Evolutionary conservation across 2,888 invertebrate species (phyloP).

Genomic region (Leptothorax acervorum): DNA sequence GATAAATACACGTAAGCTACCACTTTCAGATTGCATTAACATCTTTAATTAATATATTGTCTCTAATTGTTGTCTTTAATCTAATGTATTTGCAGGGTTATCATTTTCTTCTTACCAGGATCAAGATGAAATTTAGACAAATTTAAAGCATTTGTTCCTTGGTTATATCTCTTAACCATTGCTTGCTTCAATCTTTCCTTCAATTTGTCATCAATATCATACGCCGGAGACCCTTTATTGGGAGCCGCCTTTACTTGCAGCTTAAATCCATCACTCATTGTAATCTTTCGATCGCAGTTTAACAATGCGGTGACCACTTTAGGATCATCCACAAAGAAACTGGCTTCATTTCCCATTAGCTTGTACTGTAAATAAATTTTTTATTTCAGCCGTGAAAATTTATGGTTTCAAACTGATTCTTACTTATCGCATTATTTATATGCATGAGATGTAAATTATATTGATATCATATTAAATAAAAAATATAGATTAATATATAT

Average conservation of each 20-base stretch:
- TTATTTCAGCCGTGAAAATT: neutral
- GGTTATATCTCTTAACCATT: constrained; percentile 93
- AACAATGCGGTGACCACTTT: constrained; percentile 91
- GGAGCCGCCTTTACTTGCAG: constrained; percentile 87
- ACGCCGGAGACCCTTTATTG: constrained; percentile 72
- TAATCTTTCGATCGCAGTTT: constrained; percentile 89
- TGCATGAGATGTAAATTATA: neutral
- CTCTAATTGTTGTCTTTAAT: neutral
- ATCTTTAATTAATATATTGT: neutral
- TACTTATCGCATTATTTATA: neutral
- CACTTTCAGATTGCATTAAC: neutral
- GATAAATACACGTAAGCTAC: constrained; percentile 42
- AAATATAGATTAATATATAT: neutral
- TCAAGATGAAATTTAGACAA: constrained; percentile 93
- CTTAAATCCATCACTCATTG: constrained; percentile 91
- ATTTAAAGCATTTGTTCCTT: constrained; percentile 91
- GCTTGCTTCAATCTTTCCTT: constrained; percentile 92
- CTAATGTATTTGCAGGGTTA: neutral
- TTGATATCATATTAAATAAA: neutral
- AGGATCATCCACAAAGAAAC: constrained; percentile 93
- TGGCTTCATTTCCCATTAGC: constrained; percentile 88
- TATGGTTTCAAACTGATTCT: neutral
- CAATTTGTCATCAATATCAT: constrained; percentile 89
- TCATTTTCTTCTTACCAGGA: constrained; percentile 86
- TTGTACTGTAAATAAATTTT: constrained; percentile 85